phyloP scores from a whole-genome alignment of 2,797 vertebrate genomes.

The Glyptemys insculpta region DNA sequence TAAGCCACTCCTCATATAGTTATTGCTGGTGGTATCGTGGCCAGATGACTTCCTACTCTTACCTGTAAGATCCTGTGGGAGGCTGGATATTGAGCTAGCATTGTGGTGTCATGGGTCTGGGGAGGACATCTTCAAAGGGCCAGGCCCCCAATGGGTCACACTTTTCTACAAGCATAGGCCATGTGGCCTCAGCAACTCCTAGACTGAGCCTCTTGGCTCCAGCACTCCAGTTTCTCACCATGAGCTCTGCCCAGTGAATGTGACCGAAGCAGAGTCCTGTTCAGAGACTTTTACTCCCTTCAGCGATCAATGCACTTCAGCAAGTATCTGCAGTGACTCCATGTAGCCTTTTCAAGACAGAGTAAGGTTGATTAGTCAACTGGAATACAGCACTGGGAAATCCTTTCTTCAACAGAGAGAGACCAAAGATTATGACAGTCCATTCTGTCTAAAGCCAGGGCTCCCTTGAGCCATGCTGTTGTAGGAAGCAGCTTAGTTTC shows the following conservation, averaged over 20 bases:
- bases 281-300: not conserved
- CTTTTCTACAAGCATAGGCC: not conserved
- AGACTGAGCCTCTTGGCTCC: not conserved
- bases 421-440: not conserved
- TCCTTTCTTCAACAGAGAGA: not conserved
- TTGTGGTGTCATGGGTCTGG: not conserved
- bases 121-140: not conserved
- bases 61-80: not conserved
- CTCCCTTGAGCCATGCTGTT: not conserved
- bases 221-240: not conserved
- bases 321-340: not conserved
- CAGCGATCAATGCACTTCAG: no score
- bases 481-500: not conserved
- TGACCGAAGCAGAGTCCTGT: not conserved
- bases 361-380: not conserved
- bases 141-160: not conserved
- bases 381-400: not conserved
- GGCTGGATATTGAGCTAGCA: not conserved
- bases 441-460: not conserved
- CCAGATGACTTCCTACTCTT: not conserved
- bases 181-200: not conserved
- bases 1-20: not conserved
- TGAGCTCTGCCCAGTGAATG: not conserved
- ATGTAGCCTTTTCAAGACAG: not conserved
- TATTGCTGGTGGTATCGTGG: not conserved